Evolutionary conservation across 1,140 invertebrate species (phyloP).

Genomic region (Trichonephila clavata): DNA sequence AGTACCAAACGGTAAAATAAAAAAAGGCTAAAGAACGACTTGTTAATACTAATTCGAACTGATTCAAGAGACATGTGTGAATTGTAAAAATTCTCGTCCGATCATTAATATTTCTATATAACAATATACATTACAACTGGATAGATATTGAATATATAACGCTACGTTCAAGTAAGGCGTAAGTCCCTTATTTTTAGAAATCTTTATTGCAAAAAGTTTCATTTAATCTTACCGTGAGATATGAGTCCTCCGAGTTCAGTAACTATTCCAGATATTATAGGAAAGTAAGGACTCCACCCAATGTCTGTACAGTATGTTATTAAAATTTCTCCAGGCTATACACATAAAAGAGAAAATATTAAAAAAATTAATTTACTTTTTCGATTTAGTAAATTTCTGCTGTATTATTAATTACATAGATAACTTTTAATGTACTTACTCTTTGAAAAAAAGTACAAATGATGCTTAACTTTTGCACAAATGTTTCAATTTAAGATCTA

Average conservation of each 20-base stretch:
- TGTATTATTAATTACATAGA: no score
- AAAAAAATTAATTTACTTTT: no score
- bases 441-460: not conserved
- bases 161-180: no score
- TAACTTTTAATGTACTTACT: no score
- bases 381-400: no score
- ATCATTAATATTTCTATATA: not conserved
- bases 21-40: no score
- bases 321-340: conserved; percentile 87
- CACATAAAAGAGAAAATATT: not conserved
- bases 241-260: conserved; percentile 93
- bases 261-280: conserved; percentile 89
- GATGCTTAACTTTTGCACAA: not conserved
- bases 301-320: conserved; percentile 91
- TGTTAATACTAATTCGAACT: no score
- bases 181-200: no score
- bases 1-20: no score
- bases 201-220: no score
- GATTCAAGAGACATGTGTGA: not conserved
- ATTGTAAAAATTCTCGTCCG: not conserved
- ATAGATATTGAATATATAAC: no score
- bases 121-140: not conserved
- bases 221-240: conserved; percentile 86
- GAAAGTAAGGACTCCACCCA: conserved; percentile 94
- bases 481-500: no score